Percentiles rank a stretch among this genome's conserved stretches.
phyloP scores from a whole-genome alignment of 1,140 invertebrate species.

The Pseudomyrmex pallidus region DNA sequence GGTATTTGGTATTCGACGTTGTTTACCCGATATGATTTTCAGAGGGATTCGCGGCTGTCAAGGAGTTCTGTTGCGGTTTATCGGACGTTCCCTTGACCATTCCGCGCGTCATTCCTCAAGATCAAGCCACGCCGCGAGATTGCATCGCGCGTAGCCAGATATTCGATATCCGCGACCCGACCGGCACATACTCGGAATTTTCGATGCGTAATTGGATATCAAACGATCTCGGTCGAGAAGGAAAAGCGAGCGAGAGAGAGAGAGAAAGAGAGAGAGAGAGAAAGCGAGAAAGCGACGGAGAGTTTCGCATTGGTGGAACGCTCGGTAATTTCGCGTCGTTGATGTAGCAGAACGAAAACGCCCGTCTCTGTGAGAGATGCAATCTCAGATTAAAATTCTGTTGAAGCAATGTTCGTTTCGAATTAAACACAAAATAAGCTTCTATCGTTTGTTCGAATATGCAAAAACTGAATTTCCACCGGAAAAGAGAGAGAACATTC shows the following conservation, averaged over 20 bases:
- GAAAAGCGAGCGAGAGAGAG: conserved; percentile 19
- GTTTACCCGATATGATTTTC: conserved; percentile 38
- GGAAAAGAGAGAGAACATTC: too few species aligned
- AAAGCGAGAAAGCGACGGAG: too few species aligned
- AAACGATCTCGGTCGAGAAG: conserved; percentile 20
- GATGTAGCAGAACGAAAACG: conserved; percentile 27
- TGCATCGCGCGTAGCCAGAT: conserved; percentile 54
- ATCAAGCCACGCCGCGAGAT: conserved; percentile 63
- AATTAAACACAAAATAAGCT: neutral
- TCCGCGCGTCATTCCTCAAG: conserved; percentile 65
- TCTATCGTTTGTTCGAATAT: neutral
- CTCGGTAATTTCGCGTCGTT: conserved; percentile 25
- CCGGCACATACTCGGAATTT: conserved; percentile 61
- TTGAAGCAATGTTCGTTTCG: neutral
- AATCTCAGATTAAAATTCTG: conserved; percentile 46
- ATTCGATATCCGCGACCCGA: conserved; percentile 49
- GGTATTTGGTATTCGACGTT: conserved; percentile 8
- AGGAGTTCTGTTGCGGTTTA: conserved; percentile 52
- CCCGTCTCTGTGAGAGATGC: conserved; percentile 33
- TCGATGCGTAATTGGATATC: conserved; percentile 66
- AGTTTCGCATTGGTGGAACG: too few species aligned
- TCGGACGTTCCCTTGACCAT: conserved; percentile 49
- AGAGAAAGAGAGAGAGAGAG: too few species aligned
- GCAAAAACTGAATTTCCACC: neutral
- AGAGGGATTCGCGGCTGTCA: conserved; percentile 7